Evolutionary conservation across 2,888 invertebrate species (phyloP).

Genomic region (Melanchra persicariae): DNA sequence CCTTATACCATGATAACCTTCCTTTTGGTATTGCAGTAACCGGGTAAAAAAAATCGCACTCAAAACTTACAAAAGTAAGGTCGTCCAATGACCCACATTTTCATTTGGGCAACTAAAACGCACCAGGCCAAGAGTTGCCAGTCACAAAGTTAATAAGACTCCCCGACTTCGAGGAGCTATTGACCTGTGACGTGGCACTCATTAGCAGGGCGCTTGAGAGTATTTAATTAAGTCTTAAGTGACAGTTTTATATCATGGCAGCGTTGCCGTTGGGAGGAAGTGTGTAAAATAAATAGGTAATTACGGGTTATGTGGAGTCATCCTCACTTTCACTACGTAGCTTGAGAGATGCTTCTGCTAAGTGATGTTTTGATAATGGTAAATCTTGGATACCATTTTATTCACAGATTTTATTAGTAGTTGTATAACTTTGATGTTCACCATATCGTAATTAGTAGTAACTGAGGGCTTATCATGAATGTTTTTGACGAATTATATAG

Average conservation of each 20-base stretch:
- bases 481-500: too few species aligned
- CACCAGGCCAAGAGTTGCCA: not conserved
- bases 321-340: not conserved
- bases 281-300: not conserved
- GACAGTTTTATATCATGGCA: constrained; percentile 22
- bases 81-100: constrained; percentile 13
- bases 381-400: too few species aligned
- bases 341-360: not conserved
- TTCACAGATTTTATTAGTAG: too few species aligned
- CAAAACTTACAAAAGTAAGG: not conserved
- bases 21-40: too few species aligned
- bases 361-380: too few species aligned
- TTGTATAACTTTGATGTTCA: too few species aligned
- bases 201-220: constrained; percentile 62
- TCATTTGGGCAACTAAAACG: constrained; percentile 3
- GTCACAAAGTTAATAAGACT: constrained; percentile 42
- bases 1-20: too few species aligned
- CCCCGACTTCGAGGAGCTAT: constrained; percentile 3
- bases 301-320: not conserved
- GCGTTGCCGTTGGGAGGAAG: not conserved
- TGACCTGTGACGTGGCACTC: constrained; percentile 30
- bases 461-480: too few species aligned
- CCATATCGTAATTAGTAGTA: too few species aligned
- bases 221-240: constrained; percentile 69
- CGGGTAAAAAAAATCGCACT: not conserved